Evolutionary conservation across 35 echinoderm and acorn worm species (phyloP).

Genomic region (Diadema setosum): DNA sequence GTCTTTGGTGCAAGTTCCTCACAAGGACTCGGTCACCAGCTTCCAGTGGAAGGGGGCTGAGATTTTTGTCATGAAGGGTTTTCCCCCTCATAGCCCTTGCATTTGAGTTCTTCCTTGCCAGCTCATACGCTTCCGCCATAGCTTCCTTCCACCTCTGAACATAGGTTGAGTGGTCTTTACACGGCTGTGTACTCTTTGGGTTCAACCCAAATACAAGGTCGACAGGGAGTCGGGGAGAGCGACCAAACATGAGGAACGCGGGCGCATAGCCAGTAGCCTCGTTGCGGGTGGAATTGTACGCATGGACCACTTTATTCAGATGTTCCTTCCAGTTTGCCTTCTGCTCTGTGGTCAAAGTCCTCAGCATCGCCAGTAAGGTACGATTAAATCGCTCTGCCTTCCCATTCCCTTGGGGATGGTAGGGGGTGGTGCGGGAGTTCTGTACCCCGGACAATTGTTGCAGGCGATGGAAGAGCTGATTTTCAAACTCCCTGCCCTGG

Average conservation of each 20-base stretch:
- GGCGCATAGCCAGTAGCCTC: slow-evolving; percentile 59
- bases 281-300: slow-evolving; percentile 50
- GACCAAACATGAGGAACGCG: slow-evolving; percentile 42
- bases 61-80: neutral
- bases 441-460: slow-evolving; percentile 32
- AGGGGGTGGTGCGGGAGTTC: slow-evolving; percentile 59
- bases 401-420: slow-evolving; percentile 61
- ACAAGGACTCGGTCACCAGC: slow-evolving; percentile 59
- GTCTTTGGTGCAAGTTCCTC: slow-evolving; percentile 10
- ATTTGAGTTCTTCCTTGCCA: neutral
- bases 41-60: neutral
- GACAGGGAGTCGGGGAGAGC: slow-evolving; percentile 40
- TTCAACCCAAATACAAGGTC: too few species aligned
- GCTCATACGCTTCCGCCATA: neutral
- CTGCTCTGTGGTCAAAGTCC: slow-evolving; percentile 20
- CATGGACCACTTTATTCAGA: slow-evolving; percentile 43
- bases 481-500: slow-evolving; percentile 50
- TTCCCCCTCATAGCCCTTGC: neutral
- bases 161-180: neutral
- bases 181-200: neutral
- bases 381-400: slow-evolving; percentile 57
- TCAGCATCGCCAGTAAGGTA: slow-evolving; percentile 44
- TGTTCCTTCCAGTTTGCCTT: slow-evolving; percentile 37
- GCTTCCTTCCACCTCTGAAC: slow-evolving; percentile 25
- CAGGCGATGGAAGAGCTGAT: slow-evolving; percentile 4